Evolutionary conservation across 2,797 vertebrate species (phyloP), one percentile per base, ranked within the genome.

Genomic region (Hyperoplus immaculatus): DNA sequence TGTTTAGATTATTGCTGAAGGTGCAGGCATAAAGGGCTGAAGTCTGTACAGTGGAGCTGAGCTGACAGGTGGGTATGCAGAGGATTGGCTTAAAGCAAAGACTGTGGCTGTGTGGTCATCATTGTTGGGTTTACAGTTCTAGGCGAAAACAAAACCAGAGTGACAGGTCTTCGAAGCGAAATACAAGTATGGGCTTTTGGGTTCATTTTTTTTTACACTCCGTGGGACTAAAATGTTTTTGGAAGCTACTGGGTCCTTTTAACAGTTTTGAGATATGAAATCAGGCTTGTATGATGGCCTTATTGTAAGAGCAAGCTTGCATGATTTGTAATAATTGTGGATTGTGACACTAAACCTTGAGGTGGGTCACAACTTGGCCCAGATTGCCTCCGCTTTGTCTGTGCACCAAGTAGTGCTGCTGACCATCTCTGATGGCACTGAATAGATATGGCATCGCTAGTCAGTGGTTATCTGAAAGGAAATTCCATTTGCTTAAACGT

Each of bases 41-140:
- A 65, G 82, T 90, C 87, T 91, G 86, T 87, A 38, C 85, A 75
- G 38, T 42, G 82, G 92, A 90, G 90, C 91, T 92, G 92, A 92
- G 89, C 90, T 93, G 91, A 87, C 55, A 5, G 83, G 83, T 66
- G 36, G 14, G 13, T 54, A 16, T 5, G 1, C 10, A 67, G 10
- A 14, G 16, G 50, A 74, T 45, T 54, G 16, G 46, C 51, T 65
- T 56, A 12, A 57, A 71, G 15, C 54, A 38, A 56, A 9, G 9
- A 8, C 11, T 55, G 55, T 75, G 50, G 21, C 66, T 75, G 47
- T 54, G 57, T 12, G 3, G 1, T 18, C 16, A 47, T 2, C 41
- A 13, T 60, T 82, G 47, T 78, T 66, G 58, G 75, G 42, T 21
- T 1, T 41, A 50, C 60, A 42, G 75, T 47, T 55, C 2, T 2